Conservation (phyloP, 64 coral and sea anemone species). For the Montipora sp. region DNA sequence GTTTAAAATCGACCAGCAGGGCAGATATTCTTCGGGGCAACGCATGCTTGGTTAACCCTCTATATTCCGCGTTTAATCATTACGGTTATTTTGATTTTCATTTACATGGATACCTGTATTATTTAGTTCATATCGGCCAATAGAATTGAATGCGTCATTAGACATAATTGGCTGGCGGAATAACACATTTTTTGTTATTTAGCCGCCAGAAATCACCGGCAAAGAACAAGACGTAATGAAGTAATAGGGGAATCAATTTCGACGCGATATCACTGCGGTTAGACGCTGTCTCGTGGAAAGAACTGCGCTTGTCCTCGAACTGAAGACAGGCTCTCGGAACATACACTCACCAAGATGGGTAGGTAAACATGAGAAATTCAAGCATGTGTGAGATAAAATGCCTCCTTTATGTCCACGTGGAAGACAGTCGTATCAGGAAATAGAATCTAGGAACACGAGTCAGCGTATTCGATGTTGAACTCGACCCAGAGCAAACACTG, state of each 20-base stretch:
- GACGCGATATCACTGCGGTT: slow-evolving; percentile 1
- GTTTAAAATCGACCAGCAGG: neutral
- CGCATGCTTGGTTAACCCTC: slow-evolving; percentile 29
- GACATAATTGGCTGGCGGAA: slow-evolving; percentile 21
- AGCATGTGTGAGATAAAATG: neutral
- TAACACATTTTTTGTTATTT: slow-evolving; percentile 42
- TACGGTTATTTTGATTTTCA: slow-evolving; percentile 29
- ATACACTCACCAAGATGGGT: neutral
- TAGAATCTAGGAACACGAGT: slow-evolving; percentile 11
- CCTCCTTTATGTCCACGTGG: neutral
- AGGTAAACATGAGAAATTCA: neutral
- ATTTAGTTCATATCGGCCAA: slow-evolving; percentile 30
- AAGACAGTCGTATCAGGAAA: neutral
- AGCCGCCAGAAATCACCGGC: slow-evolving; percentile 50
- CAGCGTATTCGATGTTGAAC: neutral
- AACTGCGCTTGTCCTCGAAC: no score
- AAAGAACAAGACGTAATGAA: slow-evolving; percentile 24
- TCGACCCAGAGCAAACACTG: no score
- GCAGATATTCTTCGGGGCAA: slow-evolving; percentile 1
- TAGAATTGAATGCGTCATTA: slow-evolving; percentile 35
- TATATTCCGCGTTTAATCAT: slow-evolving; percentile 36
- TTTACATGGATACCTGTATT: slow-evolving; percentile 46
- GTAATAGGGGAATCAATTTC: slow-evolving; percentile 22
- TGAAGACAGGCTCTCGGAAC: neutral
- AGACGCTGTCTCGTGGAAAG: neutral